Conservation (phyloP, 2,113 vertebrate genomes). For the Anoura caudifer region DNA sequence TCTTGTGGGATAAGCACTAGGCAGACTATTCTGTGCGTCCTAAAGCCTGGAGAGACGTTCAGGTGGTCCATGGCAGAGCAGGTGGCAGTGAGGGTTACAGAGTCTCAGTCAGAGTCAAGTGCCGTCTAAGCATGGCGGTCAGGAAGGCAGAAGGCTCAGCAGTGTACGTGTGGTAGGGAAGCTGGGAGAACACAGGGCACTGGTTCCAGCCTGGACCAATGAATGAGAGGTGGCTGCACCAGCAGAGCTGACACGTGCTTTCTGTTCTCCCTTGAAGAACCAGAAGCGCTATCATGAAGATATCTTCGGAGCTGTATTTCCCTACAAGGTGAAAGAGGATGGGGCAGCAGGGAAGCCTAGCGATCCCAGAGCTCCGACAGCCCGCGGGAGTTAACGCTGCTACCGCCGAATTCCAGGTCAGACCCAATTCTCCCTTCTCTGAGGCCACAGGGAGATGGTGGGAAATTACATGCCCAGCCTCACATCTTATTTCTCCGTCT, state of each 20-base stretch:
- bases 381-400: not conserved
- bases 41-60: not conserved
- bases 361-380: not conserved
- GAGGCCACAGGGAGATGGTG: not conserved
- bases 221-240: not conserved
- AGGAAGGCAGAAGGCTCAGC: not conserved
- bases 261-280: constrained; percentile 74
- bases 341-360: not conserved
- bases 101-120: not conserved
- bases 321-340: constrained; percentile 55
- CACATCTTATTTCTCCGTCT: not conserved
- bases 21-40: not conserved
- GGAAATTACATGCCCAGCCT: not conserved
- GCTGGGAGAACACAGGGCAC: not conserved
- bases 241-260: not conserved
- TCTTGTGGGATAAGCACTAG: not conserved
- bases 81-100: too few relatives aligned
- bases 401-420: not conserved
- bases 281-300: constrained; percentile 89
- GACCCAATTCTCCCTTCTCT: not conserved
- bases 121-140: fast-evolving
- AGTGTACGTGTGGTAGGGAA: not conserved
- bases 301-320: constrained; percentile 84
- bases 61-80: not conserved
- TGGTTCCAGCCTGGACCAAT: not conserved